A percentile compares a stretch with the other conserved stretches of the same genome.
These are phyloP conservation scores for Napeogenes inachia DNA, from an alignment of 2,888 invertebrate genomes.

Conservation along the genomic window DNA sequence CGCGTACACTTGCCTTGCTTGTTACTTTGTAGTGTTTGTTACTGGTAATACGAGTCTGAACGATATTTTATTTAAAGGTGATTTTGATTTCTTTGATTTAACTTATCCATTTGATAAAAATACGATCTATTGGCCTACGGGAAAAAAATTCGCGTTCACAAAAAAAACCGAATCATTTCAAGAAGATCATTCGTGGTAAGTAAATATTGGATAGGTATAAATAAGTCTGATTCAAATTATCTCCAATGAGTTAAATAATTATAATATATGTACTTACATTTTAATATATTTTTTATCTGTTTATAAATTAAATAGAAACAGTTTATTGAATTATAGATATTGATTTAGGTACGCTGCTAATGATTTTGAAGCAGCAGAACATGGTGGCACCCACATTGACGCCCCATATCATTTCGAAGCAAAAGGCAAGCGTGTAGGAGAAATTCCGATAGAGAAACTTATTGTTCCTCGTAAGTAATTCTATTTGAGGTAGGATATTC, in stretches of 20 bases:
- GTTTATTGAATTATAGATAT: slow-evolving; percentile 4
- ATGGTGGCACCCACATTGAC: slow-evolving; percentile 81
- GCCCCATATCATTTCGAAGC: slow-evolving; percentile 78
- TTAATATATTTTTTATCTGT: no score
- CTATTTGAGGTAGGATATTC: neutral
- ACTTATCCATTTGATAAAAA: slow-evolving; percentile 49
- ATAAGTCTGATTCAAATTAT: slow-evolving; percentile 3
- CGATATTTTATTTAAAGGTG: slow-evolving; percentile 44
- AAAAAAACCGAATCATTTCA: slow-evolving; percentile 37
- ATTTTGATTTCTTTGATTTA: slow-evolving; percentile 55
- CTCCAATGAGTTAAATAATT: no score
- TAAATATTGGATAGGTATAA: slow-evolving; percentile 5
- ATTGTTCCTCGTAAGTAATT: slow-evolving; percentile 58
- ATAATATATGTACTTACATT: no score
- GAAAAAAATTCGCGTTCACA: slow-evolving; percentile 44
- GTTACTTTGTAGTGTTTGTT: slow-evolving; percentile 16
- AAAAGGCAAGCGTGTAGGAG: slow-evolving; percentile 64
- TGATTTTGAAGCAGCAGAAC: slow-evolving; percentile 74
- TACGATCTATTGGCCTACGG: slow-evolving; percentile 50
- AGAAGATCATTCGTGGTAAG: slow-evolving; percentile 47
- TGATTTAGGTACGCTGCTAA: slow-evolving; percentile 67
- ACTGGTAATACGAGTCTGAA: slow-evolving; percentile 36
- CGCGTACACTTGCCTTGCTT: slow-evolving; percentile 19
- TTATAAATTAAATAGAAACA: no score
- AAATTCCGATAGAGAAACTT: slow-evolving; percentile 70